Percentiles rank a stretch among this genome's conserved stretches.
These are phyloP conservation scores for Sesia apiformis DNA, from an alignment of 2,888 invertebrate species.

Conservation along the genomic window DNA sequence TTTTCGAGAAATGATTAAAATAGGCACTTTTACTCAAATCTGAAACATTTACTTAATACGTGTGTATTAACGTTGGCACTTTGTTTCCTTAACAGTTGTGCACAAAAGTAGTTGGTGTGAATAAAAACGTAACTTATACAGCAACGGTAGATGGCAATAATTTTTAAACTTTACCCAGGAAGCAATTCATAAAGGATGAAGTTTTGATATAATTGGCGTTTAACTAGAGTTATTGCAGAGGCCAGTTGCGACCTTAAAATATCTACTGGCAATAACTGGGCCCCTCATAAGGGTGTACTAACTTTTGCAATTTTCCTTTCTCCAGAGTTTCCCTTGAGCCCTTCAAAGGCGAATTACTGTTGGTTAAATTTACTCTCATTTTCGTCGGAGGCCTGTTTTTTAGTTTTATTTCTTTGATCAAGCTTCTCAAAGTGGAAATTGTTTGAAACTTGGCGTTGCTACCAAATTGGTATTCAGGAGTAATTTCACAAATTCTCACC, in stretches of 20 bases:
- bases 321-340: conserved; percentile 44
- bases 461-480: conserved; percentile 61
- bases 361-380: conserved; percentile 70
- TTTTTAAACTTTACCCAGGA: conserved; percentile 6
- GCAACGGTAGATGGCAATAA: not conserved
- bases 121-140: not conserved
- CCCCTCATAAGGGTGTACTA: conserved; percentile 60
- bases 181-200: conserved; percentile 18
- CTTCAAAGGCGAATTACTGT: conserved; percentile 69
- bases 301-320: conserved; percentile 70
- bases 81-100: too few relatives aligned
- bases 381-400: conserved; percentile 59
- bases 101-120: too few relatives aligned
- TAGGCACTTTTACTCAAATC: too few relatives aligned
- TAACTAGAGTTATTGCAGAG: conserved; percentile 26
- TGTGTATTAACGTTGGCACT: too few relatives aligned
- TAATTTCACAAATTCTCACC: conserved; percentile 64
- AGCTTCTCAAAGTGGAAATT: conserved; percentile 61
- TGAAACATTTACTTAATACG: too few relatives aligned
- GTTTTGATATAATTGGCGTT: conserved; percentile 31
- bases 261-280: conserved; percentile 46
- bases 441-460: conserved; percentile 53
- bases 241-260: conserved; percentile 31
- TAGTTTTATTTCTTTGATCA: conserved; percentile 72
- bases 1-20: too few relatives aligned